Evolutionary conservation across 2,113 vertebrate species (phyloP), one percentile per base, ranked within the genome.

Genomic region (Miniopterus natalensis): DNA sequence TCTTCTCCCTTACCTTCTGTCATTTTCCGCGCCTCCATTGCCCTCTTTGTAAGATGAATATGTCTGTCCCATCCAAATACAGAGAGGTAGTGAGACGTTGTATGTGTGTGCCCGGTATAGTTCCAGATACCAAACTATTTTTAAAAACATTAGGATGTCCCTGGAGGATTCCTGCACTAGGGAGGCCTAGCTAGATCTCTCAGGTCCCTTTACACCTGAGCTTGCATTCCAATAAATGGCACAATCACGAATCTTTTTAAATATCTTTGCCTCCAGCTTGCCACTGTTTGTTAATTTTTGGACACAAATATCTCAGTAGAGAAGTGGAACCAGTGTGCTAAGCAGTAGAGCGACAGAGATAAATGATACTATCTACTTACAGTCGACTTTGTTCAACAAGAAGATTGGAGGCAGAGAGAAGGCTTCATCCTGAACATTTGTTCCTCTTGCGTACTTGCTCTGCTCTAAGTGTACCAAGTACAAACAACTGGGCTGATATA

Each of bases 251-350:
- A 47, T 77, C 31, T 75, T 61, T 95, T 73, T 42, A 88, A 73
- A 53, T 27, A 27, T 79, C 23, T 89, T 55, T 57, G 70, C n/a
- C 53, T 88, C 21, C 12, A 61, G 2, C 47, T 85, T 57, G 84
- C 21, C 23, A 61, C 14, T 79, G 14, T 49, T 80, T 66, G 78
- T 78, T 93, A 80, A 73, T 49, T 85, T 93, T n/a, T 79, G 93
- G 61, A 75, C 27, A 57, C n/a, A 80, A 51, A 61, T 77, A 90
- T 90, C 59, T 96, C 47, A 68, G 3, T 9, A 14, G 61, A 45
- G 40, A 61, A 45, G 15, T 61, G 17, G 85, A 53, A 83, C 61
- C 29, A 55, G 1, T 92, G 29, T 84, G 53, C 70, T 78, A 53
- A 65, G 17, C 36, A 71, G n/a, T 74, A n/a, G 57, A 73, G 59